A percentile compares a stretch with the other conserved stretches of the same genome.
Conservation (phyloP, 2,797 vertebrate genomes). For the Chromobotia macracanthus region DNA sequence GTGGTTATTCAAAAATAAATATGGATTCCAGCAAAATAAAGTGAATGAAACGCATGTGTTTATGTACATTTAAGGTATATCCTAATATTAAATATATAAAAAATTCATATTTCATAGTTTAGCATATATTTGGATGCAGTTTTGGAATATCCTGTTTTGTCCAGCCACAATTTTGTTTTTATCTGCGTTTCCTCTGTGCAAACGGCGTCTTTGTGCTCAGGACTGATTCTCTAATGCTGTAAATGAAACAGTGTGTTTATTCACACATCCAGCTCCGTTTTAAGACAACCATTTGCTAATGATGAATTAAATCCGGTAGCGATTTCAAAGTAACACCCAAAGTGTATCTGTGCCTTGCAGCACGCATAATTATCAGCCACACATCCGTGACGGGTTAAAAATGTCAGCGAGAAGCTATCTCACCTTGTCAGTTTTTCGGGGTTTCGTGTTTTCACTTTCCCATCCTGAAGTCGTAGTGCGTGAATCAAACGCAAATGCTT, state of each 20-base stretch:
- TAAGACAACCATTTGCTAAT: constrained; percentile 44
- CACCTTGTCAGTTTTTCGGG: constrained; percentile 78
- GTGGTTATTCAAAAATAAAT: neutral
- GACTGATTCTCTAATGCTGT: constrained; percentile 19
- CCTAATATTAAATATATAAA: neutral
- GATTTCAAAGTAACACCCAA: constrained; percentile 54
- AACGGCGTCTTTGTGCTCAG: constrained; percentile 4
- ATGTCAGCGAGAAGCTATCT: constrained; percentile 78
- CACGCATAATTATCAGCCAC: constrained; percentile 71
- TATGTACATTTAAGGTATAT: neutral
- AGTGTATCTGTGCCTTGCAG: constrained; percentile 40
- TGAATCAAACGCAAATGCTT: constrained; percentile 74
- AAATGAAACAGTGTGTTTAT: constrained; percentile 51
- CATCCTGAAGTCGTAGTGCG: constrained; percentile 73
- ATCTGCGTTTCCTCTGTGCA: constrained; percentile 1
- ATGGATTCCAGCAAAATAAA: neutral
- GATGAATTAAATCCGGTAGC: constrained; percentile 43
- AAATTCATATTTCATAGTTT: neutral
- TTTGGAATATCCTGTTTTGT: no score
- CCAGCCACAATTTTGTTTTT: neutral
- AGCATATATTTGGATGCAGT: no score
- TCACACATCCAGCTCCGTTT: constrained; percentile 38
- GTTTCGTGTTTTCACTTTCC: constrained; percentile 78
- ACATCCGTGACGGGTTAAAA: constrained; percentile 69
- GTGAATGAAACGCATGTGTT: neutral